phyloP scores from a whole-genome alignment of 2,888 invertebrate genomes.

The Dryobota labecula region DNA sequence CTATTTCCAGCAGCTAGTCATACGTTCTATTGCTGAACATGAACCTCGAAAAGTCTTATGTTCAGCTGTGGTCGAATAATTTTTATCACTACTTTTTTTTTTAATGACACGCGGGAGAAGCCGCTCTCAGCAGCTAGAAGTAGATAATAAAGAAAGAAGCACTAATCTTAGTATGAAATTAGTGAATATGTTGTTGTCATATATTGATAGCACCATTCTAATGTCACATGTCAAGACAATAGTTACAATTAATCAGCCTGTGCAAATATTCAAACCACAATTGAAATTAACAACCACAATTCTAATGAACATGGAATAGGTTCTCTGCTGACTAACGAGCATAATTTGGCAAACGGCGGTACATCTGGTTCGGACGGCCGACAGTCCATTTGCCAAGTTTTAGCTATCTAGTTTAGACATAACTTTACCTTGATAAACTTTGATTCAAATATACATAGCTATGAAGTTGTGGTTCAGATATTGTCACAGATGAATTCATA shows the following conservation, averaged over 20 bases:
- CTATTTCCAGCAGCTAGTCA: too few species aligned
- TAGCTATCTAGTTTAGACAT: constrained; percentile 7
- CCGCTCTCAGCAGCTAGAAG: too few species aligned
- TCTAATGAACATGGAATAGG: constrained; percentile 41
- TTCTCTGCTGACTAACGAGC: constrained; percentile 40
- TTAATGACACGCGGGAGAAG: too few species aligned
- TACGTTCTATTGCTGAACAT: too few species aligned
- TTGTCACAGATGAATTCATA: neutral
- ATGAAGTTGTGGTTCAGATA: neutral
- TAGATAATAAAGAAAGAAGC: neutral
- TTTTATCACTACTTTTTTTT: too few species aligned
- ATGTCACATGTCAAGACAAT: neutral
- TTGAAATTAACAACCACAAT: constrained; percentile 41
- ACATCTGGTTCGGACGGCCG: constrained; percentile 42
- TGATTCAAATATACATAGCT: constrained; percentile 3
- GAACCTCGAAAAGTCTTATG: too few species aligned
- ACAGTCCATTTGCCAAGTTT: constrained; percentile 49
- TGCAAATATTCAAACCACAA: constrained; percentile 40
- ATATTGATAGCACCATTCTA: neutral
- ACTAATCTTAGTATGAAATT: neutral
- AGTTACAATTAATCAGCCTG: constrained; percentile 25
- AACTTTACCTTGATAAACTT: constrained; percentile 39
- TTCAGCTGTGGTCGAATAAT: too few species aligned
- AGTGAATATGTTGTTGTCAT: neutral
- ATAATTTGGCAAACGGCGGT: constrained; percentile 54